phyloP scores from a whole-genome alignment of 2,797 vertebrate species.

The Characodon lateralis region DNA sequence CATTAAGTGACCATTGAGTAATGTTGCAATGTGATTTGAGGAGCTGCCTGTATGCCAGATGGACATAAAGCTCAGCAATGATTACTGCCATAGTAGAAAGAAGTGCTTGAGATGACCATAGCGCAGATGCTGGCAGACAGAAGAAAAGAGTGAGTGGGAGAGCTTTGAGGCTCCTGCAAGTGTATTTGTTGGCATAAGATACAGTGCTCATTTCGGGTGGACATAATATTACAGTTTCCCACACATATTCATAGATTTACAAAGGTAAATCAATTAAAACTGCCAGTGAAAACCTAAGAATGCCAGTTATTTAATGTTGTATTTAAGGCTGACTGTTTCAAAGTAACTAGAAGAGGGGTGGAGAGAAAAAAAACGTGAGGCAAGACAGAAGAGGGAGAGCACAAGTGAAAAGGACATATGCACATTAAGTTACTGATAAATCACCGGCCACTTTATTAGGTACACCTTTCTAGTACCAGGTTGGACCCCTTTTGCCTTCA shows the following conservation, averaged over 20 bases:
- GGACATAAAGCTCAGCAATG: slow-evolving; percentile 35
- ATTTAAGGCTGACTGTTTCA: neutral
- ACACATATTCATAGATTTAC: slow-evolving; percentile 7
- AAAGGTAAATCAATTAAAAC: slow-evolving; percentile 12
- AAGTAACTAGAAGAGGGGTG: neutral
- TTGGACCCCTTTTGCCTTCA: no score
- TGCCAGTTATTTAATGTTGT: neutral
- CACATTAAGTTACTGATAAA: neutral
- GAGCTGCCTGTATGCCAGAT: slow-evolving; percentile 44
- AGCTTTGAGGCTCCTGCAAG: slow-evolving; percentile 33
- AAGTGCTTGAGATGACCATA: slow-evolving; percentile 50
- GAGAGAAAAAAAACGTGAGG: neutral
- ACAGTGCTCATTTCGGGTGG: slow-evolving; percentile 14
- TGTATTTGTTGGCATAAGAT: slow-evolving; percentile 21
- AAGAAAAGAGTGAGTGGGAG: slow-evolving; percentile 11
- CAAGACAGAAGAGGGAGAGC: neutral
- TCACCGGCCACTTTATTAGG: no score
- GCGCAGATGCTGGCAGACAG: slow-evolving; percentile 23
- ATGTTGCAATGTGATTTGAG: slow-evolving; percentile 40
- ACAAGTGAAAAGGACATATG: neutral
- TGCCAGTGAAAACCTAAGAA: neutral
- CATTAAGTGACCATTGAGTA: slow-evolving; percentile 55
- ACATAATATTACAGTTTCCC: slow-evolving; percentile 20
- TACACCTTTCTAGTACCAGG: no score
- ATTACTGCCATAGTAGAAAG: slow-evolving; percentile 47